A percentile compares a stretch with the other conserved stretches of the same genome.
These are phyloP conservation scores for Macrotrachela quadricornifera DNA, from an alignment of 1,140 invertebrate species.

Conservation along the genomic window DNA sequence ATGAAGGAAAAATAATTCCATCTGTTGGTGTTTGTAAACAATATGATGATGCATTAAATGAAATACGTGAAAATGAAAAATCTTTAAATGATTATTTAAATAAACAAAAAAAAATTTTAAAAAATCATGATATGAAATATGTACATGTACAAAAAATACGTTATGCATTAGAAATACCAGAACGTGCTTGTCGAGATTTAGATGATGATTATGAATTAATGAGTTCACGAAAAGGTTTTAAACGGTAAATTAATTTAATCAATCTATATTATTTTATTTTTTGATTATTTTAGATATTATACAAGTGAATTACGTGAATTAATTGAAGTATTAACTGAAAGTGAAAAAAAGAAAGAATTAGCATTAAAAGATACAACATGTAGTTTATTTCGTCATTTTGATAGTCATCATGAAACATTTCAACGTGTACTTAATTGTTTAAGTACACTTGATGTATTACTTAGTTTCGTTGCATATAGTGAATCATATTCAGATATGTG, in stretches of 20 bases:
- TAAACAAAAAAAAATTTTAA: constrained; percentile 45
- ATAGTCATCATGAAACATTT: constrained; percentile 53
- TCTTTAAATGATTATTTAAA: constrained; percentile 46
- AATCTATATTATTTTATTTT: too few species aligned
- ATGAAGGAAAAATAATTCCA: constrained; percentile 63
- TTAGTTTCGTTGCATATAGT: constrained; percentile 57
- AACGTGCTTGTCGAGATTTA: constrained; percentile 42
- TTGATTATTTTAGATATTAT: constrained; percentile 35
- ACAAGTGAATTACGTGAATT: constrained; percentile 52
- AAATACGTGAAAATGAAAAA: constrained; percentile 46
- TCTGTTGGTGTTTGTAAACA: constrained; percentile 54
- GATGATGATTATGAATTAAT: constrained; percentile 50
- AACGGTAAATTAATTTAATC: constrained; percentile 30
- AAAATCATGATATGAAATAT: constrained; percentile 41
- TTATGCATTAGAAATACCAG: constrained; percentile 77
- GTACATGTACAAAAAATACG: constrained; percentile 68
- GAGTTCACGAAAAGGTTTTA: constrained; percentile 64
- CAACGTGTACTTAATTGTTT: constrained; percentile 52
- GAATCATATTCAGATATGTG: constrained; percentile 39
- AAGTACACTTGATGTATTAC: constrained; percentile 58
- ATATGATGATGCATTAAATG: constrained; percentile 51
- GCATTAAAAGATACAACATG: constrained; percentile 65
- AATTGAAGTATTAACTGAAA: constrained; percentile 47
- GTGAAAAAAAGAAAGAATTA: constrained; percentile 52
- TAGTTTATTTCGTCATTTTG: constrained; percentile 70